Base-by-base conservation (phyloP, 2,888 invertebrate species). In the Tinea pellionella region DNA sequence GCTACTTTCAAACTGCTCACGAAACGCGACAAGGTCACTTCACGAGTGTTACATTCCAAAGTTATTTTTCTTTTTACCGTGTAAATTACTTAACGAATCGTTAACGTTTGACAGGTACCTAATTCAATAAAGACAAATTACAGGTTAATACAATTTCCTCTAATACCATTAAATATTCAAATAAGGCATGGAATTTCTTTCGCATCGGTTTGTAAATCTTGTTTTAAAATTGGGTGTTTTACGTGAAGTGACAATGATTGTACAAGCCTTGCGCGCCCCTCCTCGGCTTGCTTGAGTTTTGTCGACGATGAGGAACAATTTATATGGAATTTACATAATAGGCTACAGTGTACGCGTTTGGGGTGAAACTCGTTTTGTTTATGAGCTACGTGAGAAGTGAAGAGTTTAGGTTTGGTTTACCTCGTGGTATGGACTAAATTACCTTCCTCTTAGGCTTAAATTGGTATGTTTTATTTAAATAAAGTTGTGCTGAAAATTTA, bases 351-450 rank as follows among this genome's bases (percentile, higher is more conserved):
- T 16, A 47, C 47, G 47, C 47, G 13, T 13, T n/a, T 47, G 47
- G 47, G 47, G 47, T 47, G 16, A 47, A 47, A 47, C 47, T 37
- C 37, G 47, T 16, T 47, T 47, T 47, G 47, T 47, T 47, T 47
- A 47, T 47, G 47, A 47, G 47, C 15, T 47, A 47, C 47, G 47
- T 47, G 47, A 47, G 47, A n/a, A 15, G 16, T 37, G 37, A 37
- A 9, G 37, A 2, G 37, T 37, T 37, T 37, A 37, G n/a, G 2
- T 37, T 37, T 37, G 37, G 37, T n/a, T 9, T 37, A n/a, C 37
- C 37, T 37, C 9, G n/a, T 37, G 37, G 1, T n/a, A 1, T 6
- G 6, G 9, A 37, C 37, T 30, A n/a, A n/a, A n/a, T n/a, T n/a
- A n/a, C n/a, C n/a, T n/a, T n/a, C n/a, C n/a, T n/a, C n/a, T n/a